phyloP scores from a whole-genome alignment of 2,113 vertebrate species.

The Sinosuthora webbiana region DNA sequence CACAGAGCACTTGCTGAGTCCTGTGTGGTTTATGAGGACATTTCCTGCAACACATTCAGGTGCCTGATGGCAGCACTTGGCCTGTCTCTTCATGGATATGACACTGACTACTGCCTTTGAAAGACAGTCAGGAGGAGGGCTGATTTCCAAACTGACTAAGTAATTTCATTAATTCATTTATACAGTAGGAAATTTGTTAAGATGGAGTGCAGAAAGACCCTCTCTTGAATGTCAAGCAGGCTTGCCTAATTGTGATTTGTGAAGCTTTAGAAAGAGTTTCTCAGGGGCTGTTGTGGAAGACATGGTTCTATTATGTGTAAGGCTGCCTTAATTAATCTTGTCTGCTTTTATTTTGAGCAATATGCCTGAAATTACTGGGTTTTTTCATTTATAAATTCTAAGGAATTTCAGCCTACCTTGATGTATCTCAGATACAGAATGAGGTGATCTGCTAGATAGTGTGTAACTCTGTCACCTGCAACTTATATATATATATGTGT shows the following conservation, averaged over 20 bases:
- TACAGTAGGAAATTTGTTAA: neutral
- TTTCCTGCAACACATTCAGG: neutral
- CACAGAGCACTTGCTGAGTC: neutral
- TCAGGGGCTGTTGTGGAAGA: neutral
- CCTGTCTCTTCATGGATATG: neutral
- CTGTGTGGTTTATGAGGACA: neutral
- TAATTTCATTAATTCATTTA: neutral
- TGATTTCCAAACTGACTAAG: neutral
- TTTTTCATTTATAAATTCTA: neutral
- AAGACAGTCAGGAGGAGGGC: neutral
- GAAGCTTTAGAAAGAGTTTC: neutral
- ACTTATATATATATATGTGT: neutral
- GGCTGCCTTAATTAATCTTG: neutral
- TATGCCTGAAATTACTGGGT: neutral
- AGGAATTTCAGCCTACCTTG: neutral
- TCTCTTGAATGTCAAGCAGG: neutral
- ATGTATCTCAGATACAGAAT: neutral
- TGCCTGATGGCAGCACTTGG: neutral
- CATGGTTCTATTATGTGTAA: neutral
- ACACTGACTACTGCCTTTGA: neutral
- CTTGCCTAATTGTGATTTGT: neutral
- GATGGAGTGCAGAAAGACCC: neutral
- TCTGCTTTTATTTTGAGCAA: neutral
- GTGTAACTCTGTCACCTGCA: neutral
- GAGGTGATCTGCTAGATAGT: neutral